Evolutionary conservation across 2,797 vertebrate genomes (phyloP).

Genomic region (Diglossa cyanea): DNA sequence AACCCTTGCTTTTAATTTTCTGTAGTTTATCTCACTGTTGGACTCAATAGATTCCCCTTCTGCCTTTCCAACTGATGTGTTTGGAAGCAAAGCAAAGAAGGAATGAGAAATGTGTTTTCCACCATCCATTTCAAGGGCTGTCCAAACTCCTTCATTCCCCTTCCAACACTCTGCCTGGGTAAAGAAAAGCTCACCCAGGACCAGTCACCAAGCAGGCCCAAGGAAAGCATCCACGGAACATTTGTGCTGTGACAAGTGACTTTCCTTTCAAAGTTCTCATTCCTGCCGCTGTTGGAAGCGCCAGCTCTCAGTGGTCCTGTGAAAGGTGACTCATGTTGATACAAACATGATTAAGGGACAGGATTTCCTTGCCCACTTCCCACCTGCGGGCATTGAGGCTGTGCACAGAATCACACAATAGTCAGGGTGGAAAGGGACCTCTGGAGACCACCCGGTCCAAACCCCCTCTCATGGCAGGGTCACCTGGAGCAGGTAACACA

Average conservation of each 20-base stretch:
- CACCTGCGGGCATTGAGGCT: background rate
- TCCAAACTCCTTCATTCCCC: background rate
- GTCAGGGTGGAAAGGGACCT: background rate
- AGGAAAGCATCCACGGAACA: background rate
- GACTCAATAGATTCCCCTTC: background rate
- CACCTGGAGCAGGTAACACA: background rate
- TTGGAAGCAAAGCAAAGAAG: background rate
- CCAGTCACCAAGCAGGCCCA: fast-evolving
- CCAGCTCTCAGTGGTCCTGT: background rate
- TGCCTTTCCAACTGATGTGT: background rate
- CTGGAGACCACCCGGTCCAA: background rate
- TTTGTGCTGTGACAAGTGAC: fast-evolving
- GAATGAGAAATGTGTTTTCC: background rate
- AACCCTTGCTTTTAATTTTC: background rate
- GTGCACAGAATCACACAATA: background rate
- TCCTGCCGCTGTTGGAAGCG: background rate
- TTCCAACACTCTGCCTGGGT: background rate
- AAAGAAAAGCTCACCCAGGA: background rate
- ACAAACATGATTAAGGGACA: background rate
- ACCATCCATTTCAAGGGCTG: background rate
- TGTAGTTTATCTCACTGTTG: background rate
- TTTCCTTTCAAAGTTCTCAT: background rate
- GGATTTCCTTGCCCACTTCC: background rate
- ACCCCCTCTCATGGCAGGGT: background rate
- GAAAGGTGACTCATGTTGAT: background rate